phyloP scores from a whole-genome alignment of 2,888 invertebrate genomes.

The Unio delphinus region DNA sequence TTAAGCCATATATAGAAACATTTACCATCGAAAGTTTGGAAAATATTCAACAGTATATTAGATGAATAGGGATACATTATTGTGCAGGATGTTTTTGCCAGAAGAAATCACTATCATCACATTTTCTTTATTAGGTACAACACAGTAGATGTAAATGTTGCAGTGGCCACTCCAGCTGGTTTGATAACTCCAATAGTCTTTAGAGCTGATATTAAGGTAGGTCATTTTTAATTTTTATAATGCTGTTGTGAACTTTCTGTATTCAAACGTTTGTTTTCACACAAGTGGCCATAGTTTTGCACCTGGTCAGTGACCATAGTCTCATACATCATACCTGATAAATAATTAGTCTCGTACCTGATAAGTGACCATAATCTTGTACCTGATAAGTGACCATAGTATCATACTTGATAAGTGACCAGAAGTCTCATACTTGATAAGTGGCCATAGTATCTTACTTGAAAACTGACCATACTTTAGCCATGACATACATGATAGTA shows the following conservation, averaged over 20 bases:
- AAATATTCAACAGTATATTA: no score
- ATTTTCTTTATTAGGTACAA: conserved; percentile 78
- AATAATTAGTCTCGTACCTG: background rate
- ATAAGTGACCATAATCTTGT: background rate
- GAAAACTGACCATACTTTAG: no score
- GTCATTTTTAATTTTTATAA: background rate
- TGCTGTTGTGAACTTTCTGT: background rate
- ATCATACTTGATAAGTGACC: background rate
- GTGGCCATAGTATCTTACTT: no score
- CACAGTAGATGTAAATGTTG: conserved; percentile 95
- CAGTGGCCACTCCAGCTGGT: conserved; percentile 95
- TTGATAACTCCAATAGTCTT: conserved; percentile 97
- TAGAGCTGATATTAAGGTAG: conserved; percentile 86
- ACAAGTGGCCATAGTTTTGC: background rate
- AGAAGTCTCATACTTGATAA: background rate
- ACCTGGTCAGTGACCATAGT: background rate
- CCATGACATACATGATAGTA: no score
- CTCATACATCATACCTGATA: background rate
- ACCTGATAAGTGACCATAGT: background rate
- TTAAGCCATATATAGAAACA: no score
- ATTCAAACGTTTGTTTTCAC: background rate
- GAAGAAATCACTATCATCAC: no score
- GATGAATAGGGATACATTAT: no score
- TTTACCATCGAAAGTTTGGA: no score
- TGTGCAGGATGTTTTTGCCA: no score